A percentile compares a stretch with the other conserved stretches of the same genome.
Evolutionary conservation across 2,113 vertebrate species (phyloP).

Genomic region (Panurus biarmicus): DNA sequence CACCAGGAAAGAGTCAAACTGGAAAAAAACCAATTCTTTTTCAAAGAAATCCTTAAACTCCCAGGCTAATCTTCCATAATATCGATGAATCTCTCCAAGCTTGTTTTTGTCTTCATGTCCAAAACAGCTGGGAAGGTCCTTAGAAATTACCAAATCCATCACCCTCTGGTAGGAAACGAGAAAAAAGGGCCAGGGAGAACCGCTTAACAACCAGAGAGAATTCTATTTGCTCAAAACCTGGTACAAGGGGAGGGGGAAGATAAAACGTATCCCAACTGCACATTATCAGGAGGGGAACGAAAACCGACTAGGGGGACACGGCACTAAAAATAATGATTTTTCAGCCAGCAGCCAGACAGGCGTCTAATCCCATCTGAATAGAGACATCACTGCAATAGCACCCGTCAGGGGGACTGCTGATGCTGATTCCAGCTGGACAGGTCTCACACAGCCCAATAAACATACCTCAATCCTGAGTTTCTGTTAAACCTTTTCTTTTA

Average conservation of each 20-base stretch:
- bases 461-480: not conserved
- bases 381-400: slow-evolving; percentile 55
- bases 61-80: slow-evolving; percentile 42
- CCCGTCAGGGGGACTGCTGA: slow-evolving; percentile 20
- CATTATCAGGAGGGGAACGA: not conserved
- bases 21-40: not conserved
- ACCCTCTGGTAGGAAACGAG: not conserved
- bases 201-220: slow-evolving; percentile 41
- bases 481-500: not conserved
- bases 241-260: not conserved
- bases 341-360: slow-evolving; percentile 59
- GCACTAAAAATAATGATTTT: slow-evolving; percentile 59
- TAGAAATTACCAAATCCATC: slow-evolving; percentile 40
- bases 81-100: not conserved
- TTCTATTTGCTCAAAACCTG: slow-evolving; percentile 25
- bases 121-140: slow-evolving; percentile 53
- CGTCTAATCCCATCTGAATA: slow-evolving; percentile 58
- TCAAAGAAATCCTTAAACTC: slow-evolving; percentile 34
- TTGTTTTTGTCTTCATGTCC: slow-evolving; percentile 26
- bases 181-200: slow-evolving; percentile 13
- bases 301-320: not conserved
- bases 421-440: slow-evolving; percentile 56
- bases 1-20: slow-evolving; percentile 7
- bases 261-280: slow-evolving; percentile 46
- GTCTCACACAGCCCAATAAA: not conserved